Conservation (phyloP, 2,888 invertebrate species). For the Drosophila diplacantha region DNA sequence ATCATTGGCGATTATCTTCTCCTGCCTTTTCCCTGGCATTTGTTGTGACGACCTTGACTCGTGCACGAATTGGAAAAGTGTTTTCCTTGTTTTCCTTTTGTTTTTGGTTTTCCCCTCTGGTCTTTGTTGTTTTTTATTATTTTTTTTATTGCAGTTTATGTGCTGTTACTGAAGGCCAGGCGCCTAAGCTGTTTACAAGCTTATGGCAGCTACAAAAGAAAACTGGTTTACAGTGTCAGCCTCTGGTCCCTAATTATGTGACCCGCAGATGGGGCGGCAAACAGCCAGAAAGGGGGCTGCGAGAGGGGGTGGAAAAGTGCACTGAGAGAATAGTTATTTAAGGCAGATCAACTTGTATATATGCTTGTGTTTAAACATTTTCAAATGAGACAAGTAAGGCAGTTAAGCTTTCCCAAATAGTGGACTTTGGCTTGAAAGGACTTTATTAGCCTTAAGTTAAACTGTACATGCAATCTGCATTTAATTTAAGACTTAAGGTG, state of each 20-base stretch:
- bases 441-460: background rate
- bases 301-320: background rate
- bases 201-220: conserved; percentile 29
- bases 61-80: conserved; percentile 37
- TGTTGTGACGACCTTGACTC: conserved; percentile 39
- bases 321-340: background rate
- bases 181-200: conserved; percentile 39
- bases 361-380: background rate
- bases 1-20: conserved; percentile 58
- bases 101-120: background rate
- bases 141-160: conserved; percentile 8
- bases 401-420: background rate
- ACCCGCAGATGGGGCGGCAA: conserved; percentile 5
- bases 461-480: background rate
- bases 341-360: background rate
- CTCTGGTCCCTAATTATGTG: conserved; percentile 37
- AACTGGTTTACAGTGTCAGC: conserved; percentile 36
- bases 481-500: background rate
- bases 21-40: conserved; percentile 19
- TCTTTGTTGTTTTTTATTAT: background rate
- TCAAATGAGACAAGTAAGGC: background rate
- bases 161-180: conserved; percentile 24
- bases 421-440: background rate
- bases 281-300: background rate
- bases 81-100: conserved; percentile 7